Evolutionary conservation across 2,888 invertebrate species (phyloP).

Genomic region (Galerucella nymphaeae): DNA sequence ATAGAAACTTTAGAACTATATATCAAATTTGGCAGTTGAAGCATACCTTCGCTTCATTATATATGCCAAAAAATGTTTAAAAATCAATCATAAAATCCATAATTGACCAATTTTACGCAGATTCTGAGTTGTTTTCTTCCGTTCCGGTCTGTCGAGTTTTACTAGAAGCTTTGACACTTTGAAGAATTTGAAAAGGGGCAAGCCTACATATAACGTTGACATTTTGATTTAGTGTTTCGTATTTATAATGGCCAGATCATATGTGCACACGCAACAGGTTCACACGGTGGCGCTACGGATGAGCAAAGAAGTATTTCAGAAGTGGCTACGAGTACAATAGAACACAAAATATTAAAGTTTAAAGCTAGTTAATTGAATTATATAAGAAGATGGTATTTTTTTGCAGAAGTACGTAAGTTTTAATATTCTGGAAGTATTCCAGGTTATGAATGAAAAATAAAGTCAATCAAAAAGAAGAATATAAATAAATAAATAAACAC

Average conservation of each 20-base stretch:
- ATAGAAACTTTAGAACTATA: not conserved
- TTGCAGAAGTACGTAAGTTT: no score
- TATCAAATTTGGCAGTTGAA: not conserved
- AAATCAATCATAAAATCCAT: constrained; percentile 19
- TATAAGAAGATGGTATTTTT: no score
- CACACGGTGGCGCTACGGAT: constrained; percentile 46
- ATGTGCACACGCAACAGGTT: constrained; percentile 41
- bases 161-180: constrained; percentile 27
- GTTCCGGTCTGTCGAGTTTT: constrained; percentile 35
- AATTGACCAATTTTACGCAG: constrained; percentile 45
- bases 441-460: no score
- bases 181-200: constrained; percentile 32
- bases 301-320: constrained; percentile 23
- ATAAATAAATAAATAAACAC: no score
- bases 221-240: constrained; percentile 41
- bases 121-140: constrained; percentile 24
- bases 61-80: not conserved
- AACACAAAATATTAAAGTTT: not conserved
- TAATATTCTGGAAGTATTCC: no score
- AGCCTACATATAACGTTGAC: constrained; percentile 31
- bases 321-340: constrained; percentile 25
- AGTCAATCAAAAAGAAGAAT: no score
- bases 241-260: constrained; percentile 9
- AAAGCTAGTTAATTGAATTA: no score
- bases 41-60: not conserved